These are phyloP conservation scores for Ptychoptera albimana DNA, from an alignment of 2,888 invertebrate species.

Conservation along the genomic window DNA sequence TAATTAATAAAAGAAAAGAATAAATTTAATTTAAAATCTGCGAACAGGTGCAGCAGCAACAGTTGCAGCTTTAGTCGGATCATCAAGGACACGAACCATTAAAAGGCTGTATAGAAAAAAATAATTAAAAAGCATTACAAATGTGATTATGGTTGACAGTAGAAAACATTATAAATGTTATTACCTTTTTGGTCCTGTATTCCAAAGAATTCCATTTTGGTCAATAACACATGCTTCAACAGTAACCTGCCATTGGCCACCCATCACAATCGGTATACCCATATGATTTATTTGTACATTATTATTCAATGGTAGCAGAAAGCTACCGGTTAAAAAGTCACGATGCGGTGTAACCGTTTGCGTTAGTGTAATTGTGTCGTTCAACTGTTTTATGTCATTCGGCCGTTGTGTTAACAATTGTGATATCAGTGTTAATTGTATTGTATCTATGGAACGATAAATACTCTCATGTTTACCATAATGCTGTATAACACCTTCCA, in stretches of 20 bases:
- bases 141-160: background rate
- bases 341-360: slow-evolving; percentile 80
- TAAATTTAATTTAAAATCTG: too few species aligned
- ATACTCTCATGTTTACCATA: slow-evolving; percentile 45
- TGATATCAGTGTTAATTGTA: slow-evolving; percentile 53
- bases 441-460: slow-evolving; percentile 52
- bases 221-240: slow-evolving; percentile 79
- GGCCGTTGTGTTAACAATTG: slow-evolving; percentile 35
- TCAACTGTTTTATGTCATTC: slow-evolving; percentile 13
- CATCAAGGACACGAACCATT: slow-evolving; percentile 28
- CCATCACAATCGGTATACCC: slow-evolving; percentile 29
- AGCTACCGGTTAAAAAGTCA: slow-evolving; percentile 89
- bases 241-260: slow-evolving; percentile 57
- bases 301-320: slow-evolving; percentile 40
- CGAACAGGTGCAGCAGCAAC: slow-evolving; percentile 1
- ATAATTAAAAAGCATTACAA: background rate
- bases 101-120: slow-evolving; percentile 17
- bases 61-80: slow-evolving; percentile 20
- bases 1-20: too few species aligned
- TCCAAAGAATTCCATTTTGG: slow-evolving; percentile 71
- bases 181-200: slow-evolving; percentile 69
- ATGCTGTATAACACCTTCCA: slow-evolving; percentile 81
- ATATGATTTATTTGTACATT: slow-evolving; percentile 10
- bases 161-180: slow-evolving; percentile 10
- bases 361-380: slow-evolving; percentile 38